Evolutionary conservation across 2,888 invertebrate genomes (phyloP).

Genomic region (Dugesia japonica): DNA sequence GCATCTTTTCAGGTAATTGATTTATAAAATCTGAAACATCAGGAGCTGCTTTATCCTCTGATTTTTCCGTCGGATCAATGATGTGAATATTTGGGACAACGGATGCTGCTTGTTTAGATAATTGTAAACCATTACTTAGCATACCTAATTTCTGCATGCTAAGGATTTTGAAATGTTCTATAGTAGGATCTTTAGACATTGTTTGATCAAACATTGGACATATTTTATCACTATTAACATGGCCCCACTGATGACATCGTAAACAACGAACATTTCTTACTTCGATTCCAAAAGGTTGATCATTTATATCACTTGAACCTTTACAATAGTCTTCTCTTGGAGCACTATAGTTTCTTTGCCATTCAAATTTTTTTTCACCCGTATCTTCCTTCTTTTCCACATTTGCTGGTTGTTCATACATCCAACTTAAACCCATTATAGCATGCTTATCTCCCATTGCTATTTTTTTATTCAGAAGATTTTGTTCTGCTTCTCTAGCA

Average conservation of each 20-base stretch:
- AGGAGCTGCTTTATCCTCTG: neutral
- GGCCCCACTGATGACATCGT: constrained; percentile 98
- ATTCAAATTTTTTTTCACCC: constrained; percentile 94
- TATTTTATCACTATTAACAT: constrained; percentile 78
- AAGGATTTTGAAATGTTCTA: neutral
- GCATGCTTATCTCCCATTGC: constrained; percentile 95
- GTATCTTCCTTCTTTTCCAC: constrained; percentile 70
- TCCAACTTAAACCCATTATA: constrained; percentile 86
- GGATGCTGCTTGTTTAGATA: neutral
- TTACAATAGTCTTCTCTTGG: constrained; percentile 74
- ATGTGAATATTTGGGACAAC: neutral
- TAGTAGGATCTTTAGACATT: neutral
- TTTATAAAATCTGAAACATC: neutral
- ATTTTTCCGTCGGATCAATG: neutral
- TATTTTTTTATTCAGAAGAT: constrained; percentile 87
- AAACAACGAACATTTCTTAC: constrained; percentile 73
- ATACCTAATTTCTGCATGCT: constrained; percentile 1
- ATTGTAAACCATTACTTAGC: constrained; percentile 6
- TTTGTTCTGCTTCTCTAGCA: constrained; percentile 97
- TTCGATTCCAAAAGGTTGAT: constrained; percentile 92
- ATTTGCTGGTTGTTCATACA: constrained; percentile 98
- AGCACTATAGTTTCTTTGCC: constrained; percentile 97
- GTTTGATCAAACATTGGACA: constrained; percentile 64
- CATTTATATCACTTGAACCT: constrained; percentile 85
- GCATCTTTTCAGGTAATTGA: neutral